Evolutionary conservation across 2,113 vertebrate genomes (phyloP), one percentile per base, ranked within the genome.

Genomic region (Chaenocephalus aceratus): DNA sequence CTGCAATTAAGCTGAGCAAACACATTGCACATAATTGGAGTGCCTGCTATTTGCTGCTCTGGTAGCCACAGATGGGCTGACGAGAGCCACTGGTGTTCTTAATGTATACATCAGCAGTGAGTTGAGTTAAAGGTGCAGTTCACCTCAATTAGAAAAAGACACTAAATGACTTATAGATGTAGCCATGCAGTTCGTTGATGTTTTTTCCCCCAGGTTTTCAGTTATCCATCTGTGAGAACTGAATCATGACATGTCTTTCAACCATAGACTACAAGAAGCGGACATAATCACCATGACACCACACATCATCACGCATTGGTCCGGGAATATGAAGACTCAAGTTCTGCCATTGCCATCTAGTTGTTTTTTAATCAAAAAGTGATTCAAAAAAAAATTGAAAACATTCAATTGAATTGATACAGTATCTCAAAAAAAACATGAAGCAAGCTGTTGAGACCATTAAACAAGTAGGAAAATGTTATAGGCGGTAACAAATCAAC

Each of bases 21-120:
- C 26, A 76, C n/a, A 79, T 60, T 72, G 48, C 66, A 79, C 68
- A 67, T 16, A 66, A 79, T 79, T 59, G 4, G 21, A 77, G 34
- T 15, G 61, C 14, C 54, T 49, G 53, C 52, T 48, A n/a, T 83
- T 56, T 57, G 60, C 63, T 72, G 72, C 59, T 79, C 53, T 51
- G 66, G 36, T 66, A 54, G 73, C 45, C 34, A 45, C 70, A 82
- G 23, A 66, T 16, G 48, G n/a, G 57, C 57, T 6, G 18, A 74
- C 15, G 45, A 36, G 56, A 77, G 26, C 53, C 51, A 23, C 48
- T 36, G 53, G 65, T 69, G 21, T 36, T 51, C 10, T 51, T 11
- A 15, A 69, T 34, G 13, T 15, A 61, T 26, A 34, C 57, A 58
- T 57, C 56, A 44, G 59, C 21, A 12, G 21, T 3, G 16, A 63